Base-by-base conservation (phyloP, 2,797 vertebrate species). In the Mormyrops boulengeri region DNA sequence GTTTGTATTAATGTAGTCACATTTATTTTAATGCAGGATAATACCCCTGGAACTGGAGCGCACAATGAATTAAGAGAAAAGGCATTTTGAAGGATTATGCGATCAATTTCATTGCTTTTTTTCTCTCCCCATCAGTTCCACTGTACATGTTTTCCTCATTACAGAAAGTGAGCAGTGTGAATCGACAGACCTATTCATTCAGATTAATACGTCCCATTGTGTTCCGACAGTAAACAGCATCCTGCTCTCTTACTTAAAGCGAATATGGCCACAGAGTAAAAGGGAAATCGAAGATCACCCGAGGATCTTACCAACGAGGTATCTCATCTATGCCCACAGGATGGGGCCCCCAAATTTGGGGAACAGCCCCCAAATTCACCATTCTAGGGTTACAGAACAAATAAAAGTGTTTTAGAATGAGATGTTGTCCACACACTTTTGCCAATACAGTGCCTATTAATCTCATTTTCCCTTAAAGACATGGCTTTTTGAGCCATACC, bases 81-180 rank as follows among this genome's bases (percentile, higher is more conserved):
- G 52, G 90, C 89, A 89, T 90, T 92, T 52, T 47, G 55, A 89
- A 86, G 62, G n/a, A 91, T 90, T 91, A 91, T 90, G 89, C 73
- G 89, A 92, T 92, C 89, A 90, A 91, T 91, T 92, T 90, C 52
- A 90, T 89, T 91, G 89, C 88, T 88, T 90, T 93, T 92, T 92
- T 44, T 30, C 53, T 17, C 84, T 53, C 14, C 55, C 9, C 82
- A 92, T 91, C 87, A 92, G 92, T 91, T 89, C 85, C 62, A 87
- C 80, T 91, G 80, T 77, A 88, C 92, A 91, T 90, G 89, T 92
- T 89, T 82, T 85, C 89, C 91, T 93, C 91, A 91, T 93, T 92
- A 92, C 89, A 90, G 80, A 82, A 85, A 91, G 69, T 88, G 89
- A 92, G 92, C 77, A 85, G 90, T 53, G 92, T 38, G 88, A 89